These are phyloP conservation scores for Muschampia plurimacula DNA, from an alignment of 2,888 invertebrate genomes.

Conservation along the genomic window DNA sequence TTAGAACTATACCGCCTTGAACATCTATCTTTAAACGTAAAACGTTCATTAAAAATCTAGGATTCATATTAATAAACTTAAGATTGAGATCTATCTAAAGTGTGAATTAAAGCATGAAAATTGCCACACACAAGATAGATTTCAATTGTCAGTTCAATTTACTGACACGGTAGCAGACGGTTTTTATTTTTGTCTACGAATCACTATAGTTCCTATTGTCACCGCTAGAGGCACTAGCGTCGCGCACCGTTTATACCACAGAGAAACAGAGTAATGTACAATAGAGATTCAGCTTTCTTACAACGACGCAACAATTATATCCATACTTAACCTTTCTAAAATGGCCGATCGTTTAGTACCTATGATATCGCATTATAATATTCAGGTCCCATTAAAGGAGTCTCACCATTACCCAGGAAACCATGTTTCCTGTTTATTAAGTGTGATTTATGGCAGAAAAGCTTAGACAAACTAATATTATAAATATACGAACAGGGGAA, in stretches of 20 bases:
- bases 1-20: background rate
- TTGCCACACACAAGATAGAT: too few species aligned
- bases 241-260: slow-evolving; percentile 3
- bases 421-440: slow-evolving; percentile 19
- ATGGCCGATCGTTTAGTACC: slow-evolving; percentile 21
- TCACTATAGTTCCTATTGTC: background rate
- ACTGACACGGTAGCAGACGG: too few species aligned
- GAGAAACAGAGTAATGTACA: background rate
- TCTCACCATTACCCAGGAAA: slow-evolving; percentile 23
- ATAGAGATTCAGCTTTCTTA: slow-evolving; percentile 5
- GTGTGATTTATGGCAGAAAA: slow-evolving; percentile 2
- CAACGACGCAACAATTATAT: slow-evolving; percentile 23
- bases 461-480: background rate
- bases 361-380: slow-evolving; percentile 23
- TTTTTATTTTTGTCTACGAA: background rate
- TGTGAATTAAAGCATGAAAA: too few species aligned
- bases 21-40: too few species aligned
- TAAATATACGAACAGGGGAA: too few species aligned
- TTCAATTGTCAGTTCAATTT: too few species aligned
- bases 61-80: too few species aligned
- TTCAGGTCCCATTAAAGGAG: slow-evolving; percentile 32
- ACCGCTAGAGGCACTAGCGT: slow-evolving; percentile 2
- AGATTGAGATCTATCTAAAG: too few species aligned
- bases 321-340: slow-evolving; percentile 13
- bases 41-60: too few species aligned